Evolutionary conservation across 2,113 vertebrate species (phyloP).

Genomic region (Daphoenositta chrysoptera): DNA sequence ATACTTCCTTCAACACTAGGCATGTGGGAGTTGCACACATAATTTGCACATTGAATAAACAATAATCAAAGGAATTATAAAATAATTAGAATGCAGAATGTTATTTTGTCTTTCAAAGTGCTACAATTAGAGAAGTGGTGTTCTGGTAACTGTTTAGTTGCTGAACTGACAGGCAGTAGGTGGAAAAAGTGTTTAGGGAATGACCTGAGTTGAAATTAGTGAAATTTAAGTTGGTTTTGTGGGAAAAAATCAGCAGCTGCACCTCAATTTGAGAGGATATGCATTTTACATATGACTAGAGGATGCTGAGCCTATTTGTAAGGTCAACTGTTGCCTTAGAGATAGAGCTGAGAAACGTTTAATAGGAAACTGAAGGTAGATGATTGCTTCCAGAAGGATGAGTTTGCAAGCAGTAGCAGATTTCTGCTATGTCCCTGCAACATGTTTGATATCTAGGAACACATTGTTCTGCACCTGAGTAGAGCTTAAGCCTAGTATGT

Average conservation of each 20-base stretch:
- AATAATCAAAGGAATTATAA: not conserved
- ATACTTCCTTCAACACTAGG: not conserved
- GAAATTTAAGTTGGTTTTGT: not conserved
- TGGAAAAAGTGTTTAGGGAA: not conserved
- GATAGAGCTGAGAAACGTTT: not conserved
- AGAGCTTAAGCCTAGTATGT: not conserved
- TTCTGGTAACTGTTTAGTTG: conserved; percentile 12
- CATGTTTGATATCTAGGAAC: not conserved
- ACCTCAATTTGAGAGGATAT: not conserved
- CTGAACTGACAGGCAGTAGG: not conserved
- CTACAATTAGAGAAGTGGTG: not conserved
- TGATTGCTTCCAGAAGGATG: not conserved
- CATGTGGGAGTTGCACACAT: not conserved
- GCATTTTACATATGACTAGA: not conserved
- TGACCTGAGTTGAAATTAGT: not conserved
- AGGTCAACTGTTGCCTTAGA: not conserved
- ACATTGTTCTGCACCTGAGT: not conserved
- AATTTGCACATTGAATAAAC: not conserved
- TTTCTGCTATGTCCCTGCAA: not conserved
- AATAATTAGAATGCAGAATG: not conserved
- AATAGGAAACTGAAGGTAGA: not conserved
- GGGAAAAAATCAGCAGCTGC: not conserved
- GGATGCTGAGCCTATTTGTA: not conserved
- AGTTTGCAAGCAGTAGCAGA: not conserved
- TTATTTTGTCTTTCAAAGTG: conserved; percentile 13